Evolutionary conservation across 2,888 invertebrate genomes (phyloP).

Genomic region (Drosophila fungiperda): DNA sequence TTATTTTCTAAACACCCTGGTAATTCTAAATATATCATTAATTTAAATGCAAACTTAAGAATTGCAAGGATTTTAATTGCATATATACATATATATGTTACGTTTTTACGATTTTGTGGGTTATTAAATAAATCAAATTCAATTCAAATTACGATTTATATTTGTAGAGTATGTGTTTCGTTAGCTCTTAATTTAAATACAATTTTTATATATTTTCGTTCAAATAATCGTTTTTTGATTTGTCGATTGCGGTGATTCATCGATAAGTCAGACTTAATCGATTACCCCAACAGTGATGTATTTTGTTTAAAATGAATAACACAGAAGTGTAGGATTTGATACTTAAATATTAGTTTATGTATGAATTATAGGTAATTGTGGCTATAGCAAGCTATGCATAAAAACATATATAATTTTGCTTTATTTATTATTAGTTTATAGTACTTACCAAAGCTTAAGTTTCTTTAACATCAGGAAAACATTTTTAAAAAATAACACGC

Average conservation of each 20-base stretch:
- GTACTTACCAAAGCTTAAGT: background rate
- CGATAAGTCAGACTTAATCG: slow-evolving; percentile 9
- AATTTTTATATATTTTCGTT: background rate
- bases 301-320: background rate
- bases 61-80: slow-evolving; percentile 61
- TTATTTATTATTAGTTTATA: background rate
- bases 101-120: slow-evolving; percentile 32
- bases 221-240: slow-evolving; percentile 1
- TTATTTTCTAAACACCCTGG: slow-evolving; percentile 19
- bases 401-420: no score
- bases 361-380: background rate
- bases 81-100: slow-evolving; percentile 32
- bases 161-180: background rate
- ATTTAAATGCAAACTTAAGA: slow-evolving; percentile 40
- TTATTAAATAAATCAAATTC: slow-evolving; percentile 38
- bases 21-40: slow-evolving; percentile 33
- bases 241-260: background rate
- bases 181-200: background rate
- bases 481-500: background rate
- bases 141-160: background rate
- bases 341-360: background rate
- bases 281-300: background rate
- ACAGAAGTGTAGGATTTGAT: background rate
- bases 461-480: background rate
- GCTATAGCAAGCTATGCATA: background rate